Conservation (phyloP, 2,888 invertebrate genomes). For the Liodrosophila aerea region DNA sequence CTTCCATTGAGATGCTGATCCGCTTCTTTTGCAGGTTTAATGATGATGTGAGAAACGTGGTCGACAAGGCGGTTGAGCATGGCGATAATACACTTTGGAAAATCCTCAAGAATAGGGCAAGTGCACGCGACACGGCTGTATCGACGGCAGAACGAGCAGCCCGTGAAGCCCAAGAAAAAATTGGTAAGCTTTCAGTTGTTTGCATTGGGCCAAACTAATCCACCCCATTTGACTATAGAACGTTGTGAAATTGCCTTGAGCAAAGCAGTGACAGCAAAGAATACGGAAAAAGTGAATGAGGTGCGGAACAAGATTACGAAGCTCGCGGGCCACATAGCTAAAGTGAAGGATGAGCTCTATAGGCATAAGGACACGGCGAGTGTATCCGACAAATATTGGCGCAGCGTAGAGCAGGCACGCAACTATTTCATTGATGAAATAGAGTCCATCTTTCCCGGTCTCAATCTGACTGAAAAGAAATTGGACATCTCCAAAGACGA, state of each 20-base stretch:
- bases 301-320: conserved; percentile 84
- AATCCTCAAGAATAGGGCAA: conserved; percentile 85
- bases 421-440: conserved; percentile 86
- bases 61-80: conserved; percentile 86
- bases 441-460: conserved; percentile 88
- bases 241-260: conserved; percentile 80
- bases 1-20: neutral
- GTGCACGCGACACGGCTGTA: conserved; percentile 84
- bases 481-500: conserved; percentile 85
- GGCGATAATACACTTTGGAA: conserved; percentile 85
- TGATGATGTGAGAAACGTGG: conserved; percentile 83
- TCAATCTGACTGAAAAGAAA: conserved; percentile 87
- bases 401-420: conserved; percentile 86
- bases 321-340: conserved; percentile 85
- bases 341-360: conserved; percentile 85
- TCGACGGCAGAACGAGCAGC: conserved; percentile 85
- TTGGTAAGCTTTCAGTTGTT: conserved; percentile 81
- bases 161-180: conserved; percentile 84
- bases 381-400: conserved; percentile 91
- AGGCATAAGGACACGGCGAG: conserved; percentile 84
- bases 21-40: conserved; percentile 80
- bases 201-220: neutral
- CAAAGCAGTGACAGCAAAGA: conserved; percentile 69
- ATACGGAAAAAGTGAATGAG: conserved; percentile 83
- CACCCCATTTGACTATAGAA: conserved; percentile 65